Evolutionary conservation across 2,888 invertebrate genomes (phyloP).

Genomic region (Frankliniella intonsa): DNA sequence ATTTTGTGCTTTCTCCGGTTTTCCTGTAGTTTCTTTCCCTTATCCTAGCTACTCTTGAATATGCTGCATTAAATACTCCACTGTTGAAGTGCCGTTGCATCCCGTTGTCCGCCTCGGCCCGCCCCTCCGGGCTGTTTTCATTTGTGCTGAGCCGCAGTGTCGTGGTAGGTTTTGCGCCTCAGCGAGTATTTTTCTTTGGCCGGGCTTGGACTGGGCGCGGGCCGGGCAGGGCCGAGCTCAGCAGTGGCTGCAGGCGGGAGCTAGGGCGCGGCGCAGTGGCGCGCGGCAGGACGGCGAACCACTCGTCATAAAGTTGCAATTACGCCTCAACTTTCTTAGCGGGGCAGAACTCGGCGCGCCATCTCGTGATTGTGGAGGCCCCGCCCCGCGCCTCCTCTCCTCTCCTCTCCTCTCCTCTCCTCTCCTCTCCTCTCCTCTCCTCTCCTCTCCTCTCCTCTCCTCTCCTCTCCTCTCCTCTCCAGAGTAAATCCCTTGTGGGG

Average conservation of each 20-base stretch:
- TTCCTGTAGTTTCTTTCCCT: no score
- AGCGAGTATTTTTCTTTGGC: neutral
- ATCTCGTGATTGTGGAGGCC: constrained; percentile 15
- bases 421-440: neutral
- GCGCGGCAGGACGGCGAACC: neutral
- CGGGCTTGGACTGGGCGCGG: no score
- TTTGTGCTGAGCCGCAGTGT: no score
- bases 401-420: neutral
- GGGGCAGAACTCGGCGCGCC: constrained; percentile 17
- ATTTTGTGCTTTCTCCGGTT: no score
- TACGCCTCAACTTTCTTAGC: constrained; percentile 24
- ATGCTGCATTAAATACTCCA: no score
- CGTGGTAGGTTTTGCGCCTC: no score
- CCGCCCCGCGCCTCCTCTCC: neutral
- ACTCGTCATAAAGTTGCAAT: constrained; percentile 25
- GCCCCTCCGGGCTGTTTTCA: no score
- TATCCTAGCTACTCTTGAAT: no score
- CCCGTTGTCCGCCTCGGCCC: no score
- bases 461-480: neutral
- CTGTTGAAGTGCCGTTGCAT: no score
- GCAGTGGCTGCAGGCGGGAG: neutral
- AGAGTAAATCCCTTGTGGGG: constrained; percentile 12
- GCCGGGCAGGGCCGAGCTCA: no score
- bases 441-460: neutral
- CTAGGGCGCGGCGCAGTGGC: neutral